phyloP scores from a whole-genome alignment of 2,113 vertebrate genomes.

The Rhabdornis inornatus region DNA sequence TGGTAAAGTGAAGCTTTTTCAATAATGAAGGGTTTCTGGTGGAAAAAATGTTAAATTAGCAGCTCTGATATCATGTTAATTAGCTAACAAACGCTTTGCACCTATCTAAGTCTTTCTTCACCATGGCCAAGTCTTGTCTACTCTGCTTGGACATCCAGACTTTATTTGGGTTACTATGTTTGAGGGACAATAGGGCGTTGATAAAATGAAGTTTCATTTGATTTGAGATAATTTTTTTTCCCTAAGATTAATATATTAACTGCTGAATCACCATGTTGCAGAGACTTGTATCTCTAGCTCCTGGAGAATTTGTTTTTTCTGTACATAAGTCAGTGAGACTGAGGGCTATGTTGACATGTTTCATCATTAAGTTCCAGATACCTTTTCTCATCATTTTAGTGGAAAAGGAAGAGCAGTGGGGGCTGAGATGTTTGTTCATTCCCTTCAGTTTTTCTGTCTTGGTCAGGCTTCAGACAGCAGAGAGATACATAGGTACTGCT shows the following conservation, averaged over 20 bases:
- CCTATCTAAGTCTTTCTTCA: background rate
- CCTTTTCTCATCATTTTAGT: background rate
- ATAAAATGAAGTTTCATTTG: background rate
- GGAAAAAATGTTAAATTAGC: background rate
- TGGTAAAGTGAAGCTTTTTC: conserved; percentile 75
- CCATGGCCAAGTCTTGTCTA: background rate
- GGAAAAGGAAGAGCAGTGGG: background rate
- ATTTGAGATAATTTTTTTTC: background rate
- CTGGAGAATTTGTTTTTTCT: background rate
- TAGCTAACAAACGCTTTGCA: background rate
- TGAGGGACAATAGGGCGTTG: background rate
- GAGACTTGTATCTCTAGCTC: background rate
- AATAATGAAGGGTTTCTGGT: conserved; percentile 9
- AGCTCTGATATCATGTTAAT: background rate
- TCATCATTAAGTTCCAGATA: background rate
- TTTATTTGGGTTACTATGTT: background rate
- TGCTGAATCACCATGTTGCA: background rate
- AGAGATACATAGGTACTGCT: background rate
- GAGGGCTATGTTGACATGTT: background rate
- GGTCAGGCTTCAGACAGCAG: background rate
- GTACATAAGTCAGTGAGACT: background rate
- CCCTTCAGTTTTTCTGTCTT: background rate
- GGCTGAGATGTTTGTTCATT: background rate
- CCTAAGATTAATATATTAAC: background rate
- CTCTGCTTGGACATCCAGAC: background rate